Percentiles rank a stretch among this genome's conserved stretches.
Evolutionary conservation across 2,113 vertebrate genomes (phyloP).

Genomic region (Rhizomys pruinosus): DNA sequence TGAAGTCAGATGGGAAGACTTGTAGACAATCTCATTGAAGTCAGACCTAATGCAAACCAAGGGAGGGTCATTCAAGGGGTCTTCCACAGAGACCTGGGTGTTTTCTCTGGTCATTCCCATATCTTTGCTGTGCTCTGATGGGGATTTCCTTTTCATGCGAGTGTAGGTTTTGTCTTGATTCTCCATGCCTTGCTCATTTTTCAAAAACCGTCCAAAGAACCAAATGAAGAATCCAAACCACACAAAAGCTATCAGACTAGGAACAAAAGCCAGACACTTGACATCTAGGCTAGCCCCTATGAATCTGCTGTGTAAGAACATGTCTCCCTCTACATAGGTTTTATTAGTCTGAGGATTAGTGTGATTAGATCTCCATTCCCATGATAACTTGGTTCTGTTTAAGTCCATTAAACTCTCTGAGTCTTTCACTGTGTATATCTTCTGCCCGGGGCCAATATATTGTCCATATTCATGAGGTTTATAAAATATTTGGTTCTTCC

Average conservation of each 20-base stretch:
- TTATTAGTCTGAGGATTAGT: constrained; percentile 91
- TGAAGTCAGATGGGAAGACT: constrained; percentile 87
- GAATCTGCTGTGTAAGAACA: constrained; percentile 97
- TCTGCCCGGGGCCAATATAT: constrained; percentile 96
- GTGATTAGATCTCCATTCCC: constrained; percentile 94
- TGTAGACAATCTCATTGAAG: constrained; percentile 89
- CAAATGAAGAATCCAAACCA: constrained; percentile 97
- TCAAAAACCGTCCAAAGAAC: constrained; percentile 96
- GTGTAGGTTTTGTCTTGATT: constrained; percentile 95
- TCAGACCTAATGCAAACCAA: constrained; percentile 91
- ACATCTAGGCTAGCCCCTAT: constrained; percentile 93
- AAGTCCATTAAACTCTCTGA: constrained; percentile 92
- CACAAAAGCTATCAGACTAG: constrained; percentile 94
- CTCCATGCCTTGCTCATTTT: constrained; percentile 94
- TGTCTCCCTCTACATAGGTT: constrained; percentile 92
- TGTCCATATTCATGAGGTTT: constrained; percentile 98
- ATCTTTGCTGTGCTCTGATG: constrained; percentile 92
- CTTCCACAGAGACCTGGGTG: constrained; percentile 88
- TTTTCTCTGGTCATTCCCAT: constrained; percentile 94
- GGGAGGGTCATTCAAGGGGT: constrained; percentile 88
- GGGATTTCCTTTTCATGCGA: constrained; percentile 96
- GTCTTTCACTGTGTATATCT: constrained; percentile 97
- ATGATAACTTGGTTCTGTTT: constrained; percentile 95
- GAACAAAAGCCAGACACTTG: constrained; percentile 97
- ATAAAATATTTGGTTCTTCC: constrained; percentile 99